Base-by-base conservation (phyloP, 2,888 invertebrate genomes). In the Tachina fera region DNA sequence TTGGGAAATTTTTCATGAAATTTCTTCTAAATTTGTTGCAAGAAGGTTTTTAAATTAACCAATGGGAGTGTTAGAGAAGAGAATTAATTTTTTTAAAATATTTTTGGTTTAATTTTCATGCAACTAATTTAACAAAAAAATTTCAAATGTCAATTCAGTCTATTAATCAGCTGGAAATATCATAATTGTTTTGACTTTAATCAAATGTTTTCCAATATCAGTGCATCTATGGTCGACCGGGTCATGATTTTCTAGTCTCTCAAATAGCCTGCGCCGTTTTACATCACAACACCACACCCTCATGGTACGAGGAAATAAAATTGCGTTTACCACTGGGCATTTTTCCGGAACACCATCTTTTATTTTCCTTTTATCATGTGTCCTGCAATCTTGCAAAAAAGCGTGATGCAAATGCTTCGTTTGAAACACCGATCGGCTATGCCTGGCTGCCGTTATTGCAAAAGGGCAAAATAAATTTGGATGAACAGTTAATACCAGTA, bases 311-410 rank as follows among this genome's bases (percentile, higher is more conserved):
- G 92, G 98, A 98, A 93, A 95, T 98, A 63, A 99, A 99, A 94
- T 94, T 99, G 82, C 95, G 96, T 39, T 94, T 99, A 49, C 99
- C 99, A 0, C 95, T 97, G 19, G 96, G 97, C 86, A 93, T 99
- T 71, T 96, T 97, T 58, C 93, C 95, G 0, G 95, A 96, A 72
- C 99, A 99, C 92, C 99, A 99, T 92, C 93, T 99, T 79, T 94
- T 99, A 74, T 99, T 99, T 93, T 97, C 97, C 5, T 99, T 99
- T 93, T 96, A 97, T 91, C 99, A 99, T 92, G 97, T 99, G 85
- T 98, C 98, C 84, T 98, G 99, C 91, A 97, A 98, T 93, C 94
- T 96, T 87, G 95, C 96, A 71, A 96, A 96, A 92, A 96, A 96
- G 90, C 95, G 95, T 75, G 96, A 96, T 88, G 94, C 95, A 47